Percentiles rank a stretch among this genome's conserved stretches.
Evolutionary conservation across 2,113 vertebrate species (phyloP).

Genomic region (Parotia lawesii): DNA sequence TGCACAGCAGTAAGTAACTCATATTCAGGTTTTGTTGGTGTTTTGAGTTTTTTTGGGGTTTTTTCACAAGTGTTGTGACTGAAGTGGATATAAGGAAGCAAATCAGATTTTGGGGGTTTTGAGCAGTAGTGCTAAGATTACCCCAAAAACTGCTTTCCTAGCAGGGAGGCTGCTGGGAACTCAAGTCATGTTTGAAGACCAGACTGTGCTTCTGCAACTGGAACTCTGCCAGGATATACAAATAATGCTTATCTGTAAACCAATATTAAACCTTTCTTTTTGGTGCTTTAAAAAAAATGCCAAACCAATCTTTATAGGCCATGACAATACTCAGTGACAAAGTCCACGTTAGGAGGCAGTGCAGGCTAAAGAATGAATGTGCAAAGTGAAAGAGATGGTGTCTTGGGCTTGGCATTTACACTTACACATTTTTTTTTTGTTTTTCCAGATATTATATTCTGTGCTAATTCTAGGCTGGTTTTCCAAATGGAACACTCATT

Average conservation of each 20-base stretch:
- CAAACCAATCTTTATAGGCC: background rate
- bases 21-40: background rate
- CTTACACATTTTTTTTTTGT: background rate
- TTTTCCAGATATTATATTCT: background rate
- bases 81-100: background rate
- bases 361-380: background rate
- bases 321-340: background rate
- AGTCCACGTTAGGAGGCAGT: accelerated
- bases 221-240: background rate
- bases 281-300: background rate
- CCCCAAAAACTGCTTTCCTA: background rate
- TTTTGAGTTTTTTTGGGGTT: background rate
- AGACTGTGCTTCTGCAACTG: background rate
- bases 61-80: background rate
- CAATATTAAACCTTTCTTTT: background rate
- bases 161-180: background rate
- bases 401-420: background rate
- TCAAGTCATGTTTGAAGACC: background rate
- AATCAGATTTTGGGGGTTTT: background rate
- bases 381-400: background rate
- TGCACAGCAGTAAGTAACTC: accelerated
- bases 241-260: background rate
- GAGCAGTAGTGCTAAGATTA: background rate
- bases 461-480: background rate
- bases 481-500: background rate